A percentile compares a stretch with the other conserved stretches of the same genome.
These are phyloP conservation scores for Pandemis heparana DNA, from an alignment of 2,888 invertebrate species.

Conservation along the genomic window DNA sequence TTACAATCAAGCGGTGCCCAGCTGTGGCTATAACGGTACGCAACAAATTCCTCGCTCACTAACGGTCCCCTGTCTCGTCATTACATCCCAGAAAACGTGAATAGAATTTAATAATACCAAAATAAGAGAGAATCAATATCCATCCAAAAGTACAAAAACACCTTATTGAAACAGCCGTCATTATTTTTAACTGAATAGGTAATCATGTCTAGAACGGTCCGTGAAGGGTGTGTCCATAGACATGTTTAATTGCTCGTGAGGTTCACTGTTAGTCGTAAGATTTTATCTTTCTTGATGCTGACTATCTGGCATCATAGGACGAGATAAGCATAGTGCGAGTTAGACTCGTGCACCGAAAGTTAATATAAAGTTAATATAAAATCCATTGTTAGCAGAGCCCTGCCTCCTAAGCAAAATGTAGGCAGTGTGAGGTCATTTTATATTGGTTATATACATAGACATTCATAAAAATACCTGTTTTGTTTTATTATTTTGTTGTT, in stretches of 20 bases:
- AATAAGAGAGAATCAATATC: constrained; percentile 13
- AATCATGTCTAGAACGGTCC: constrained; percentile 54
- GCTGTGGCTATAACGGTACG: constrained; percentile 34
- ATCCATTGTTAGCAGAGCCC: too few relatives aligned
- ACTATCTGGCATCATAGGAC: background rate
- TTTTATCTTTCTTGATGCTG: background rate
- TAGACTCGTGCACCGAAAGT: too few relatives aligned
- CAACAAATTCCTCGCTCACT: constrained; percentile 68
- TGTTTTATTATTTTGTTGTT: too few relatives aligned
- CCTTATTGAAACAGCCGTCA: background rate
- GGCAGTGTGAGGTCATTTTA: too few relatives aligned
- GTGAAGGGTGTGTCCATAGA: constrained; percentile 59
- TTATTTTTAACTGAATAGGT: constrained; percentile 43
- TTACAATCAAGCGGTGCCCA: constrained; percentile 35
- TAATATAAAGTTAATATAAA: too few relatives aligned
- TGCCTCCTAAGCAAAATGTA: too few relatives aligned
- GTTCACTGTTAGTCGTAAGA: background rate
- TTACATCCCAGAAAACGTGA: constrained; percentile 61
- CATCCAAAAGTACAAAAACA: background rate
- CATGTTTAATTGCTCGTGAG: constrained; percentile 51
- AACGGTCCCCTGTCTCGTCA: constrained; percentile 73
- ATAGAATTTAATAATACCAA: constrained; percentile 59
- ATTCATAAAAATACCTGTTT: too few relatives aligned
- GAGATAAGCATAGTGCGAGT: too few relatives aligned
- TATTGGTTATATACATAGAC: too few relatives aligned